Base-by-base conservation (phyloP, 2,113 vertebrate species). In the Orcinus orca region DNA sequence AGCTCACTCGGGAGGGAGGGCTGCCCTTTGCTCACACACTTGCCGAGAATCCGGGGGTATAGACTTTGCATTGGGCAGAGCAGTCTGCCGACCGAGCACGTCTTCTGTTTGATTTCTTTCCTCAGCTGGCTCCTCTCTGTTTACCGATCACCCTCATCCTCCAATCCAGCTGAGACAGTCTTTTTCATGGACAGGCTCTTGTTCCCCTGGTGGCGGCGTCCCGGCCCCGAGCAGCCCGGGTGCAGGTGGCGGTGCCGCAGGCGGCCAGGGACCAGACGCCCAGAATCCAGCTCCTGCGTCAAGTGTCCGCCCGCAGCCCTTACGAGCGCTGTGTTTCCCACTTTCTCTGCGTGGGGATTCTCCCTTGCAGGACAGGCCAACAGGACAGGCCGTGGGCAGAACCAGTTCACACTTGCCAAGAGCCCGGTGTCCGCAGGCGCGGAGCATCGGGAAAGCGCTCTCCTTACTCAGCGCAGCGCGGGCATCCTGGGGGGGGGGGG, bases 171-270 rank as follows among this genome's bases (percentile, higher is more conserved):
- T 9, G 10, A 44, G 9, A 17, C 65, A 44, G 3, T 23, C 17
- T 17, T 73, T 33, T 7, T 41, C 26, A 31, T 0, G 1, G 44
- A 47, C 26, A 67, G 3, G 36, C 20, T 47, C 33, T 15, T 9
- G 15, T 29, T 29, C 17, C 44, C 31, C 74, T 77, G 44, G 53
- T 20, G 53, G 17, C 18, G 17, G 53, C 6, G 5, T 55, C 18
- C 53, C 6, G 53, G 53, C 44, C 10, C 74, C 31, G 44, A 50
- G 29, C 44, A 77, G 74, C 29, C 18, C 0, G 0, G 47, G 18
- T 53, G 92, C 71, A 90, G 94, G 62, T 93, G 97, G 93, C 63
- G 0, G 47, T 74, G 65, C 85, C 89, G 84, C 70, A 44, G 58
- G 50, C 15, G 17, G 7, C 76, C 58, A 55, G 41, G 26, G n/a